Evolutionary conservation across 2,113 vertebrate genomes (phyloP), one percentile per base, ranked within the genome.

Genomic region (Colinus virginianus): DNA sequence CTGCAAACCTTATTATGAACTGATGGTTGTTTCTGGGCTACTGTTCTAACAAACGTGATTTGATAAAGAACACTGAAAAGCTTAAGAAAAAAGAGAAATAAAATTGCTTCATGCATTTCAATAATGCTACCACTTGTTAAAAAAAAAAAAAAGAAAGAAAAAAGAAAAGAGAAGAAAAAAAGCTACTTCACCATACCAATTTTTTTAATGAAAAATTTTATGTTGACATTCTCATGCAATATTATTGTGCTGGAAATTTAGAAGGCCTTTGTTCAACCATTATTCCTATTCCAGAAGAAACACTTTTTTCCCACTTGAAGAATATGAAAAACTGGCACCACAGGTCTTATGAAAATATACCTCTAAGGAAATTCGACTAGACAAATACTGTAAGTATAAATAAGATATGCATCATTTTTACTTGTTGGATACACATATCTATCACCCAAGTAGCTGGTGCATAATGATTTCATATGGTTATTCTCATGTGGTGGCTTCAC

Each of bases 91-190:
- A 28, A 63, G 59, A 92, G 56, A 94, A 89, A 82, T 49, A 81
- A 66, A 72, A 82, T 77, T 77, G 36, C 42, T 92, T 90, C 93
- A 96, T 95, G 91, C 94, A 93, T 85, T 91, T 92, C 82, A 80
- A 78, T 38, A 89, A 82, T 68, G 63, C 34, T 70, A 89, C 48
- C 81, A 77, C 18, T 79, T 67, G 7, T 69, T 9, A 4, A 67
- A 72, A 88, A 66, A 48, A 55, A 61, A 40, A 17, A 9, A 11
- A 66, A 4, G 11, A 40, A 9, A 4, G 4, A 2, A 48, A 48
- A 76, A 30, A 6, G 30, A 55, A 6, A 55, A 55, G 28, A 30
- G 17, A n/a, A 34, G 32, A 28, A 46, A 26, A 51, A 67, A 89
- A 80, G 6, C 51, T 84, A 67, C 5, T 71, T 90, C 46, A 81